Conservation (phyloP, 1,140 invertebrate species). For the Trichoplusia ni region DNA sequence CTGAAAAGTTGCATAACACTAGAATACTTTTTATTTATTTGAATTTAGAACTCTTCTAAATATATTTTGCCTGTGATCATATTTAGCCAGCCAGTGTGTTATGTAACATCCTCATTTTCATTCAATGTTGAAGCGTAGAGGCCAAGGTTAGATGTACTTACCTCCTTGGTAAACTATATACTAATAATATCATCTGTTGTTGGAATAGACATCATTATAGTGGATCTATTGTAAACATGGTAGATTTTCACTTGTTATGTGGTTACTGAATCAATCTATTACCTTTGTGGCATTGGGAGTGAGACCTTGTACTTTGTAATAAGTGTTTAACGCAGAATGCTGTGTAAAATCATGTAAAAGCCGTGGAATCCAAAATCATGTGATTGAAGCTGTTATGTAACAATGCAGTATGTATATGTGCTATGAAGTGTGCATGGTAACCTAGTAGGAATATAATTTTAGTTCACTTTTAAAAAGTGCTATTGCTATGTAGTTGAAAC, state of each 20-base stretch:
- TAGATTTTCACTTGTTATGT: conserved; percentile 30
- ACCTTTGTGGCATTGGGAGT: conserved; percentile 46
- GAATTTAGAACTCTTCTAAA: conserved; percentile 3
- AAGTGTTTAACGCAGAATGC: conserved; percentile 46
- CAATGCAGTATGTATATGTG: conserved; percentile 49
- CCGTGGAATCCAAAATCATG: conserved; percentile 53
- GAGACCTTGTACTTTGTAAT: conserved; percentile 51
- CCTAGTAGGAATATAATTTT: conserved; percentile 39
- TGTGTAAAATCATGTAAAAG: conserved; percentile 47
- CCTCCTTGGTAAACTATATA: conserved; percentile 8
- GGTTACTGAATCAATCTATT: conserved; percentile 36
- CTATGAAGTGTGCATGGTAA: conserved; percentile 45
- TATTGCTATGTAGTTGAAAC: conserved; percentile 37
- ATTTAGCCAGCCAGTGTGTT: conserved; percentile 49
- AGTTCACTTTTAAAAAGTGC: conserved; percentile 43
- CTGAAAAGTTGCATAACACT: conserved; percentile 22
- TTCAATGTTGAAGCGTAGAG: conserved; percentile 36
- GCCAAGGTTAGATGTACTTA: conserved; percentile 48
- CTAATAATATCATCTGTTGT: conserved; percentile 14
- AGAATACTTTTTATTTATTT: conserved; percentile 17
- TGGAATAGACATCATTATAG: conserved; percentile 17
- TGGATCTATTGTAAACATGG: conserved; percentile 24
- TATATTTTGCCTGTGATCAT: conserved; percentile 31
- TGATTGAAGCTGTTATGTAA: conserved; percentile 73
- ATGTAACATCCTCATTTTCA: conserved; percentile 59